Conservation (phyloP, 2,888 invertebrate genomes). For the Clepsis dumicolana region DNA sequence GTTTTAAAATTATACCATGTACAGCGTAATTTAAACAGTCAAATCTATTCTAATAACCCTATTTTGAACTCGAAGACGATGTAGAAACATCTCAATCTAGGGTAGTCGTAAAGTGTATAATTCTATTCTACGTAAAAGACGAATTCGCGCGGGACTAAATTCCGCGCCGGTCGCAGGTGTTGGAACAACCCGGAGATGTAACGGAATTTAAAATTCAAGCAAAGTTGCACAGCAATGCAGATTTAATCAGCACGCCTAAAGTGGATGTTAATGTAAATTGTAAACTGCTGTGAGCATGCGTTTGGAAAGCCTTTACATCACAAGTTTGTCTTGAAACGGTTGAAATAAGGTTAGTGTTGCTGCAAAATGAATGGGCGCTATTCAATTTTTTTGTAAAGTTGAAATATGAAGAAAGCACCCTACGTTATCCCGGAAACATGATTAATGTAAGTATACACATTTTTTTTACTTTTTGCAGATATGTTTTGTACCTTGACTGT, state of each 20-base stretch:
- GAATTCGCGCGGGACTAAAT: conserved; percentile 15
- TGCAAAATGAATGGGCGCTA: background rate
- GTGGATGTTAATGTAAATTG: conserved; percentile 17
- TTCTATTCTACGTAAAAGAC: conserved; percentile 9
- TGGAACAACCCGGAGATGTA: conserved; percentile 36
- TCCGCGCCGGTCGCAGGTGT: conserved; percentile 42
- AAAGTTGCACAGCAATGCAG: conserved; percentile 42
- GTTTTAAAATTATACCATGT: too few species aligned
- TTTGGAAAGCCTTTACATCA: background rate
- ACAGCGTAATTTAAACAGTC: too few species aligned
- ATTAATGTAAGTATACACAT: too few species aligned
- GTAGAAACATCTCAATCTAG: background rate
- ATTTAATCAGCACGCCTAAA: conserved; percentile 41
- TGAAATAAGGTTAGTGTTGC: background rate
- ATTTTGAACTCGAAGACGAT: background rate
- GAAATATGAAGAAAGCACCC: too few species aligned
- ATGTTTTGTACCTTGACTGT: too few species aligned
- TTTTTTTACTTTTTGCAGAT: too few species aligned
- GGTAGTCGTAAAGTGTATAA: conserved; percentile 6
- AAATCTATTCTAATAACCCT: background rate
- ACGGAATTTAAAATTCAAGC: conserved; percentile 46
- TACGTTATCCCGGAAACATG: too few species aligned
- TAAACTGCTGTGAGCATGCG: conserved; percentile 3
- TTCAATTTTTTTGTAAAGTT: too few species aligned
- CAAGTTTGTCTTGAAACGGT: background rate